Percentiles rank a stretch among this genome's conserved stretches.
These are phyloP conservation scores for Amiota mariae DNA, from an alignment of 2,888 invertebrate genomes.

Conservation along the genomic window DNA sequence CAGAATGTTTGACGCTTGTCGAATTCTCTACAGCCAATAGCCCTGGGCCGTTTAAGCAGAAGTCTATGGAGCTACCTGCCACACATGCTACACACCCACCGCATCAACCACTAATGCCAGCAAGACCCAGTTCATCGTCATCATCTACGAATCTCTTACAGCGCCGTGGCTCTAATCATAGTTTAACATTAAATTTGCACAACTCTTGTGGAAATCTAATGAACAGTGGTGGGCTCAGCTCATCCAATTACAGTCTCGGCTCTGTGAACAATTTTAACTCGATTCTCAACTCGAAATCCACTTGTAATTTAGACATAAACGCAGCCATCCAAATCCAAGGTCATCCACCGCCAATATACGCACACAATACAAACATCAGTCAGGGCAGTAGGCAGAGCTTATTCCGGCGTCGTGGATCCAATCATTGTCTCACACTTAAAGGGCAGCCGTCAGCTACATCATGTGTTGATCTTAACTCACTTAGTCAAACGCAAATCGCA, in stretches of 20 bases:
- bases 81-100: conserved; percentile 25
- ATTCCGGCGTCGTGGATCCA: conserved; percentile 73
- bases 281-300: conserved; percentile 65
- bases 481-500: conserved; percentile 74
- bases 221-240: conserved; percentile 73
- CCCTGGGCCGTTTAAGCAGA: conserved; percentile 58
- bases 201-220: conserved; percentile 75
- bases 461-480: conserved; percentile 74
- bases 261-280: conserved; percentile 71
- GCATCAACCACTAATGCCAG: conserved; percentile 25
- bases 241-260: conserved; percentile 76
- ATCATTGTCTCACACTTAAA: conserved; percentile 76
- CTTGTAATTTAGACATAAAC: conserved; percentile 60
- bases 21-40: conserved; percentile 74
- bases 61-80: conserved; percentile 63
- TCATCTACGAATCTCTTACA: conserved; percentile 73
- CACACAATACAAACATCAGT: conserved; percentile 37
- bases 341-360: conserved; percentile 6
- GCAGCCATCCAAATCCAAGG: conserved; percentile 37
- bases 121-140: conserved; percentile 50
- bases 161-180: conserved; percentile 78
- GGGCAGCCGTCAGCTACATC: conserved; percentile 73
- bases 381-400: conserved; percentile 54
- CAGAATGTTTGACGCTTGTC: conserved; percentile 81
- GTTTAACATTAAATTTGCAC: conserved; percentile 76